Base-by-base conservation (phyloP, 2,888 invertebrate species). In the Hipparchia sbordonii region DNA sequence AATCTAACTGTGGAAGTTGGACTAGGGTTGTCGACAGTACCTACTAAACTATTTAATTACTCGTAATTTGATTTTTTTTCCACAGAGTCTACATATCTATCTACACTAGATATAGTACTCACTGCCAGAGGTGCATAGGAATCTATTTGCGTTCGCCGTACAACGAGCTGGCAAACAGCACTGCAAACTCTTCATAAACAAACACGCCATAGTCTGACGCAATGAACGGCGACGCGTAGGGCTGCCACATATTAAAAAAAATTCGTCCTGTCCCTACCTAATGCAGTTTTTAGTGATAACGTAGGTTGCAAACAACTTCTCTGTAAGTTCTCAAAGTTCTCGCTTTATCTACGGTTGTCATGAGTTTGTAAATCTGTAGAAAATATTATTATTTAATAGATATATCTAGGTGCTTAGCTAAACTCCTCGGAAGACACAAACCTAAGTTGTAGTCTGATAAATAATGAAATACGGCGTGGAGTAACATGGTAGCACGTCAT, bases 101-200 rank as follows among this genome's bases (percentile, higher is more conserved):
- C 45, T 39, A 48, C 23, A 51, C 51, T 51, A 23, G 6, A 23
- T 63, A 23, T 52, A 33, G 52, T 33, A 33, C 59, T 13, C 6
- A 56, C 54, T 54, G 2, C 13, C 7, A 23, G 65, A 12, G 5
- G n/a, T 48, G 67, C 56, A 45, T 56, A n/a, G 67, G 33, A 52
- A 13, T 56, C 13, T 56, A 57, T 68, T 68, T 68, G 59, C 51
- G 83, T 81, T 80, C 63, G 54, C 61, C 69, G 69, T 61, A 69
- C 60, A 63, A 85, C 83, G 84, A 85, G 84, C 84, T 81, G 80
- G 87, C 83, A 90, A 90, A 90, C 86, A 90, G 82, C 84, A 81
- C 81, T 81, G 85, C 86, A 87, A 87, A 88, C 57, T 82, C 80
- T 83, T 83, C 79, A 86, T 85, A 89, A 87, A 89, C 87, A 91